Evolutionary conservation across 1,140 invertebrate genomes (phyloP), one percentile per base, ranked within the genome.

Genomic region (Drosophila biarmipes): DNA sequence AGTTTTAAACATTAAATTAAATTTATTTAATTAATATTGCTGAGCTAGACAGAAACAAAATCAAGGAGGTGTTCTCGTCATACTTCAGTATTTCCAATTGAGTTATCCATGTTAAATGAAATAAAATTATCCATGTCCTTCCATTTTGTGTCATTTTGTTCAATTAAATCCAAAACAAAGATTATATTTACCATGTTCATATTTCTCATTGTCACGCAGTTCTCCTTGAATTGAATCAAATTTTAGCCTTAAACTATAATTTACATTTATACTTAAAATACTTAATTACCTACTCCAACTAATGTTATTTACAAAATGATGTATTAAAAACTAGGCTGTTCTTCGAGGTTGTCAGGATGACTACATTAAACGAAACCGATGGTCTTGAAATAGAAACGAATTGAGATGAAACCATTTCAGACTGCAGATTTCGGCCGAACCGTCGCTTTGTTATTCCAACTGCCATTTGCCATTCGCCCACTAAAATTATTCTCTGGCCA

Each of bases 361-460:
- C 7, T n/a, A 19, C 24, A 29, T 51, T 24, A 38, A 52, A 21
- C 14, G 11, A 51, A 42, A 40, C 11, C 14, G 34, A 69, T 69
- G 54, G 63, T 38, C 34, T 42, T n/a, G 42, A 69, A 48, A 56
- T 38, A 69, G 43, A 19, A 31, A 21, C 12, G n/a, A 46, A 61
- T 46, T 49, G n/a, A 61, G 35, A 35, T 54, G 48, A 38, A 73
- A 49, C 52, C 43, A 56, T 71, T 69, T 56, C n/a, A 56, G 63
- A 56, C 69, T 69, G 48, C n/a, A 56, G 63, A 69, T 69, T 71
- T 71, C 17, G 19, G 21, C 27, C 38, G 17, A 52, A 69, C 46
- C 15, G 34, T 38, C 24, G 31, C 54, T 72, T 54, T 76, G 24
- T 59, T 68, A 53, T 76, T 75, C 34, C 51, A 66, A 75, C 71